Evolutionary conservation across 2,797 vertebrate species (phyloP).

Genomic region (Falco concolor): DNA sequence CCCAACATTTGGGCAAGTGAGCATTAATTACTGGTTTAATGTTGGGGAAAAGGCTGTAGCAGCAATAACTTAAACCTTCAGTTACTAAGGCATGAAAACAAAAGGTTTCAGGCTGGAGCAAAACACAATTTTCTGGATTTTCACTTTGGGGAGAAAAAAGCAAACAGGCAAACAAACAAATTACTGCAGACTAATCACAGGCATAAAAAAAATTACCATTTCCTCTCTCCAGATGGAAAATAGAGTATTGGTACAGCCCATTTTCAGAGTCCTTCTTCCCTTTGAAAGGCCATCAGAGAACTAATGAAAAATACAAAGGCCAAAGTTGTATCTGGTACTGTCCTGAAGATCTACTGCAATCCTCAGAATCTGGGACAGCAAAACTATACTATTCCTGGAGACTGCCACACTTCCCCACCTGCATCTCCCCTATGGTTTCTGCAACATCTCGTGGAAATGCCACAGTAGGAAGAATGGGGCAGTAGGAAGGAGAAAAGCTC

Average conservation of each 20-base stretch:
- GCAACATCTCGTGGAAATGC: not conserved
- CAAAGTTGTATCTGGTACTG: not conserved
- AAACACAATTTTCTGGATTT: not conserved
- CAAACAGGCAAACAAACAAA: slow-evolving; percentile 5
- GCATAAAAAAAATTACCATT: not conserved
- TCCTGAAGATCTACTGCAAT: not conserved
- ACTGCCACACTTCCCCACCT: not conserved
- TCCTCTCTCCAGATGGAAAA: slow-evolving; percentile 41
- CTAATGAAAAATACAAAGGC: not conserved
- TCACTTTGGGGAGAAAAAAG: not conserved
- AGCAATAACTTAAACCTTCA: not conserved
- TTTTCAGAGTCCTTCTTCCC: not conserved
- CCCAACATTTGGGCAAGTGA: not conserved
- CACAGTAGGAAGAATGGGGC: not conserved
- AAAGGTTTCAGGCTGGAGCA: not conserved
- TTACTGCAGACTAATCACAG: not conserved
- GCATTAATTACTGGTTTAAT: slow-evolving; percentile 18
- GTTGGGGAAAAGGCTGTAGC: not conserved
- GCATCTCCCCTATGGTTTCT: not conserved
- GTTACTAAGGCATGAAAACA: not conserved
- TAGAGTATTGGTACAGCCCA: not conserved
- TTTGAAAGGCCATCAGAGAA: not conserved
- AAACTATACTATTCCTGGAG: not conserved
- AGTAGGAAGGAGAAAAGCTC: not conserved
- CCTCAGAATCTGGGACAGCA: not conserved